A percentile compares a stretch with the other conserved stretches of the same genome.
Evolutionary conservation across 1,140 invertebrate genomes (phyloP).

Genomic region (Palaemon carinicauda): DNA sequence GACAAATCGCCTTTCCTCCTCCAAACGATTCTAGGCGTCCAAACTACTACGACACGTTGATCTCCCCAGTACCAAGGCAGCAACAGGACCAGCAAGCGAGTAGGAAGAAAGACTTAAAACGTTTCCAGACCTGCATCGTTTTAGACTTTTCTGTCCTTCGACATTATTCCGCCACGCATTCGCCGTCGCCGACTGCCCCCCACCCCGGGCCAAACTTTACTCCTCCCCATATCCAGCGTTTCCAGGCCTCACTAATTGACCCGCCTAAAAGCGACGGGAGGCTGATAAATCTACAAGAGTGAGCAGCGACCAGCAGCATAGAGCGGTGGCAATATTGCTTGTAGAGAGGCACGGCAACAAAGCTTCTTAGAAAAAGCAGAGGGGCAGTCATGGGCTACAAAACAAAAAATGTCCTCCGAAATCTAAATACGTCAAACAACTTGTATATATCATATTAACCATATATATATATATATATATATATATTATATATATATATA

Average conservation of each 20-base stretch:
- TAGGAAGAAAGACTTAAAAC: no score
- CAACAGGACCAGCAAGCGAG: not conserved
- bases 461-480: not conserved
- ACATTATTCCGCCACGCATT: not conserved
- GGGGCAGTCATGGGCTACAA: no score
- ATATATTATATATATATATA: slow-evolving; percentile 1
- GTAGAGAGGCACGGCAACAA: not conserved
- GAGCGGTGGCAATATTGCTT: slow-evolving; percentile 39
- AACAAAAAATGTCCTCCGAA: no score
- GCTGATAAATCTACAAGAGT: slow-evolving; percentile 53
- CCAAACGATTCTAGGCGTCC: not conserved
- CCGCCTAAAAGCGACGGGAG: slow-evolving; percentile 49
- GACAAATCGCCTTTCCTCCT: not conserved
- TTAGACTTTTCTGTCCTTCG: not conserved
- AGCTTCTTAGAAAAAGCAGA: not conserved
- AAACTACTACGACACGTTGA: no score
- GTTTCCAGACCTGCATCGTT: not conserved
- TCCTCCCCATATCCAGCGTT: slow-evolving; percentile 27
- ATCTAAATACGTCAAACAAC: no score
- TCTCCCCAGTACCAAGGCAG: not conserved
- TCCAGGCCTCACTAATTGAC: slow-evolving; percentile 55
- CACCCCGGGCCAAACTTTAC: not conserved
- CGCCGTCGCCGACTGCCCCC: not conserved
- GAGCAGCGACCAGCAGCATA: slow-evolving; percentile 16
- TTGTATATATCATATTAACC: not conserved